phyloP scores from a whole-genome alignment of 1,140 invertebrate species.

The Drosophila biarmipes region DNA sequence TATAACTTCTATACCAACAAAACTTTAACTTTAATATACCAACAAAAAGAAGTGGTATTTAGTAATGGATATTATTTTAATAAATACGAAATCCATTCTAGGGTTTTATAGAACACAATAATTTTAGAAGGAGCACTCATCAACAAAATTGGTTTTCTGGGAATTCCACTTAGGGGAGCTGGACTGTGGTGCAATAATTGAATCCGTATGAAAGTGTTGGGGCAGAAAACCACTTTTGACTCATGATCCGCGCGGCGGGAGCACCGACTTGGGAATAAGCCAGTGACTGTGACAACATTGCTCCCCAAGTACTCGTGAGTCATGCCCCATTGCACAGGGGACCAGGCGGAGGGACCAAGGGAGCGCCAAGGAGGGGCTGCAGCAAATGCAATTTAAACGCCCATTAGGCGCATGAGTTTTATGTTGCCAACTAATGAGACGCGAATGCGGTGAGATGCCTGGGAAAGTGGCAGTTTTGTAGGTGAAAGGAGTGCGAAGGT shows the following conservation, averaged over 20 bases:
- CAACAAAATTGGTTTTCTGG: neutral
- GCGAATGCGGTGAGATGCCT: slow-evolving; percentile 38
- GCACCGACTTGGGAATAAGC: slow-evolving; percentile 38
- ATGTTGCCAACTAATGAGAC: slow-evolving; percentile 40
- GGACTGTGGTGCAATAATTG: slow-evolving; percentile 31
- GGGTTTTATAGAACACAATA: too few relatives aligned
- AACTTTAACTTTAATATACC: too few relatives aligned
- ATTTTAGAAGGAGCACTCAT: neutral
- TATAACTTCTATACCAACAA: neutral
- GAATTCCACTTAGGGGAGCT: slow-evolving; percentile 1
- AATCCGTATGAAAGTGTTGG: slow-evolving; percentile 32
- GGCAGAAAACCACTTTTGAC: slow-evolving; percentile 55
- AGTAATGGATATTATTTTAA: too few relatives aligned
- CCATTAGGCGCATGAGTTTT: slow-evolving; percentile 70
- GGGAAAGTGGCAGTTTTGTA: slow-evolving; percentile 25
- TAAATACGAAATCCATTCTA: too few relatives aligned
- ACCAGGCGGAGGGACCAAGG: neutral
- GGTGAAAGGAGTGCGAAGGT: slow-evolving; percentile 29
- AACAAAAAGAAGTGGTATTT: too few relatives aligned
- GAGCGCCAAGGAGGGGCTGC: slow-evolving; percentile 8
- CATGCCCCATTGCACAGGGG: slow-evolving; percentile 65
- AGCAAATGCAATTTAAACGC: slow-evolving; percentile 65
- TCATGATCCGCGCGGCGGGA: slow-evolving; percentile 42
- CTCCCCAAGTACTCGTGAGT: slow-evolving; percentile 50
- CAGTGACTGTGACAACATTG: slow-evolving; percentile 58